Conservation (phyloP, 2,797 vertebrate genomes). For the Neosalanx taihuensis region DNA sequence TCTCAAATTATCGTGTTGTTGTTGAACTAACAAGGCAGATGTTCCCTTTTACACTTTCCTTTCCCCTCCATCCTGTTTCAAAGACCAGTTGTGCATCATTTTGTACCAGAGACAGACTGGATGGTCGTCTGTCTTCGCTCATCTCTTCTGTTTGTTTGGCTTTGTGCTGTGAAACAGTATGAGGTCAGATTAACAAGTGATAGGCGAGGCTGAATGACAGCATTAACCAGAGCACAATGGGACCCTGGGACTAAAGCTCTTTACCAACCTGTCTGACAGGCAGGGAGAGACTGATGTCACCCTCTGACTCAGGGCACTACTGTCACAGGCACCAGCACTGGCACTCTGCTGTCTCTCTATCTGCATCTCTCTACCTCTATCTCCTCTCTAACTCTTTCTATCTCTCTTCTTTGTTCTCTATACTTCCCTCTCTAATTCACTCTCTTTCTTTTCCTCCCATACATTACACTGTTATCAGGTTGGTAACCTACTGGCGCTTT, state of each 20-base stretch:
- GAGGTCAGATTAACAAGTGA: slow-evolving; percentile 75
- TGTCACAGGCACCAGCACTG: slow-evolving; percentile 57
- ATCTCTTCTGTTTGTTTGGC: slow-evolving; percentile 56
- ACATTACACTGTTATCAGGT: slow-evolving; percentile 60
- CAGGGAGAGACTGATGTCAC: slow-evolving; percentile 70
- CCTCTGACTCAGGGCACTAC: slow-evolving; percentile 67
- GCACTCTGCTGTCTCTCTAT: slow-evolving; percentile 61
- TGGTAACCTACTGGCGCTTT: slow-evolving; percentile 43
- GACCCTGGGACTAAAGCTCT: slow-evolving; percentile 63
- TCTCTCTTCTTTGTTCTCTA: slow-evolving; percentile 14
- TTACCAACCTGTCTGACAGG: slow-evolving; percentile 71
- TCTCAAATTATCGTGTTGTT: not conserved
- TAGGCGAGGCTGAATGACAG: slow-evolving; percentile 69
- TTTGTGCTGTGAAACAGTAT: slow-evolving; percentile 65
- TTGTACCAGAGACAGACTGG: slow-evolving; percentile 51
- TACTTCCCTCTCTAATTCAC: not conserved
- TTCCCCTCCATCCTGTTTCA: too few species aligned
- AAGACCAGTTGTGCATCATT: too few species aligned
- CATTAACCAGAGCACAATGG: slow-evolving; percentile 75
- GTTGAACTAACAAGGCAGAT: slow-evolving; percentile 1
- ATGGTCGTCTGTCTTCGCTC: slow-evolving; percentile 33
- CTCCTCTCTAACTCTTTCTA: slow-evolving; percentile 31
- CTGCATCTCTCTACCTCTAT: slow-evolving; percentile 24
- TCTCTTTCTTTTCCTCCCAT: slow-evolving; percentile 2
- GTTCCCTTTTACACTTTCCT: not conserved